Base-by-base conservation (phyloP, 1,140 invertebrate species). In the Hermetia illucens region DNA sequence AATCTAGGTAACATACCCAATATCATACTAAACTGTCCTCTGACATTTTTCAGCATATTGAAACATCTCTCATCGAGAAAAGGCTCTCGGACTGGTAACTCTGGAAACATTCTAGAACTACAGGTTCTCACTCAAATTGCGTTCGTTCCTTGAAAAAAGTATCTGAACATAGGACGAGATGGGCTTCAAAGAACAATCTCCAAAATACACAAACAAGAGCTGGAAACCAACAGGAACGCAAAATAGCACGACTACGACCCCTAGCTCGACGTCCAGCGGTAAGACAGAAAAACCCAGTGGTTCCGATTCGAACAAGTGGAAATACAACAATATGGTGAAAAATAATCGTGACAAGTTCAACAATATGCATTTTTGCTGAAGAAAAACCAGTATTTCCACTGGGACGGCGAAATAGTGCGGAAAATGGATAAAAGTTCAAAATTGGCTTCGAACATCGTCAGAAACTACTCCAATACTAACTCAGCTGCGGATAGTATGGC, bases 81-180 rank as follows among this genome's bases (percentile, higher is more conserved):
- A 64, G 75, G 74, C 16, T 76, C 74, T 51, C 59, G 74, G 33
- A 62, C 66, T 40, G 75, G 71, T 46, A 77, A 77, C 58, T 58
- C 70, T 53, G 75, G 71, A 52, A 79, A 79, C 53, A 59, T 66
- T 21, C 61, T 77, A 53, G 75, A 78, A 64, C 62, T 77, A 32
- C 62, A 74, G 58, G 75, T 79, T n/a, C 62, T 78, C 15, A 75
- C 75, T 16, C 70, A 70, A 46, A 61, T 78, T 45, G 73, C 77
- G 51, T 74, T 77, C 74, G 75, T 78, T 20, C 75, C 75, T 32
- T 79, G 34, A 36, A 16, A 15, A 12, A 34, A 15, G 3, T 17
- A 17, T 17, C 8, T 16, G 17, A 32, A 32, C 10, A 32, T 27
- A 27, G 13, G 24, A 6, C 5, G 17, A 32, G 17, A 32, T 32